Evolutionary conservation across 2,888 invertebrate genomes (phyloP).

Genomic region (Atrina japonica): DNA sequence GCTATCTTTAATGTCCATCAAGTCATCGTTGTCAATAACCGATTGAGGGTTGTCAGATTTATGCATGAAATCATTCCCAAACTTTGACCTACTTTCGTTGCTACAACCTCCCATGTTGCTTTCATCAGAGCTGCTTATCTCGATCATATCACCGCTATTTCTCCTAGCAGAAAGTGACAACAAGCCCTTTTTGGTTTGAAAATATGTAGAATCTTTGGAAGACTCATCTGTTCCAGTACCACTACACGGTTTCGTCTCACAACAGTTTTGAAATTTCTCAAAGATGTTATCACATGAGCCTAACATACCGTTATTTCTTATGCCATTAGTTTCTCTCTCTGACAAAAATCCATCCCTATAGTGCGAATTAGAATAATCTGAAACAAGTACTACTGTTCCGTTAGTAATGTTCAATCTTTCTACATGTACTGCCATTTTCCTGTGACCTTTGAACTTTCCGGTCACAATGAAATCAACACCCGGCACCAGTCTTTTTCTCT

Average conservation of each 20-base stretch:
- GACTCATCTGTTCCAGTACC: slow-evolving; percentile 19
- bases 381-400: slow-evolving; percentile 16
- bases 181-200: slow-evolving; percentile 1
- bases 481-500: slow-evolving; percentile 45
- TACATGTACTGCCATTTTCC: slow-evolving; percentile 68
- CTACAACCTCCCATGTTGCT: not conserved
- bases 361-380: slow-evolving; percentile 9
- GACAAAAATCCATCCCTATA: slow-evolving; percentile 3
- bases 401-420: slow-evolving; percentile 50
- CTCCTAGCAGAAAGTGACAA: slow-evolving; percentile 9
- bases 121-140: slow-evolving; percentile 23
- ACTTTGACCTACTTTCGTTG: not conserved
- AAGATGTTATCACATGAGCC: slow-evolving; percentile 20
- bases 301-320: not conserved
- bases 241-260: slow-evolving; percentile 10
- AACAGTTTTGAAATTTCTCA: slow-evolving; percentile 7
- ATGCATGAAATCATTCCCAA: not conserved
- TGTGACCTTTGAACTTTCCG: slow-evolving; percentile 70
- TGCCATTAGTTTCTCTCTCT: slow-evolving; percentile 3
- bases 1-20: slow-evolving; percentile 19
- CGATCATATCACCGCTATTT: slow-evolving; percentile 3
- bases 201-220: slow-evolving; percentile 22
- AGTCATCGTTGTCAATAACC: slow-evolving; percentile 11
- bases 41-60: not conserved
- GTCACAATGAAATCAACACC: slow-evolving; percentile 68